Base-by-base conservation (phyloP, 1,140 invertebrate genomes). In the Steinernema feltiae region DNA sequence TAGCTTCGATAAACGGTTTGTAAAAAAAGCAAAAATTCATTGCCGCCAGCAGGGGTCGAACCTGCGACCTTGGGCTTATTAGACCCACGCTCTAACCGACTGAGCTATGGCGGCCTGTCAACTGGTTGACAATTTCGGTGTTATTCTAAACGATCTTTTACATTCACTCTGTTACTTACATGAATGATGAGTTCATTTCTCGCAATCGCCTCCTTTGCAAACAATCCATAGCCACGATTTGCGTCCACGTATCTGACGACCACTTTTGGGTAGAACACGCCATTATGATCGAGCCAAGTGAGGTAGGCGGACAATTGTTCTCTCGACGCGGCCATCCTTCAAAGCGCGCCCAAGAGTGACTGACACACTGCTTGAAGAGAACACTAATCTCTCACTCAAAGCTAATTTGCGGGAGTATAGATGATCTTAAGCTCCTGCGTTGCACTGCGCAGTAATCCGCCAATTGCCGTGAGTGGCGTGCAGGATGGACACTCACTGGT, bases 1-100 rank as follows among this genome's bases (percentile, higher is more conserved):
- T n/a, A n/a, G n/a, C n/a, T n/a, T n/a, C n/a, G n/a, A n/a, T n/a
- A n/a, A n/a, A n/a, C 24, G 2, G 3, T 63, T 27, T n/a, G 7
- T 63, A 63, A 27, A 63, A 21, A 63, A 21, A 3, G 12, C 53
- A 17, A 27, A 63, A 15, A 27, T 3, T 63, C 53, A 12, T 63
- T 15, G 24, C 72, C 74, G 48, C 74, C 48, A 53, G 74, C 74
- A 76, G 74, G 74, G 74, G 73, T 76, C 74, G 74, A 76, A 76
- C 74, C 74, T 76, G 32, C 74, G 74, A 75, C 74, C 74, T 76
- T 76, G 15, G 74, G 74, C 74, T 76, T 76, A 76, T 76, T 76
- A 76, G 74, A 76, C 74, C 74, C 15, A 76, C 74, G 74, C 74
- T 76, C 74, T 76, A 76, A 76, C 74, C 74, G 72, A 76, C 74